Evolutionary conservation across 2,888 invertebrate species (phyloP).

Genomic region (Leistus spinibarbis): DNA sequence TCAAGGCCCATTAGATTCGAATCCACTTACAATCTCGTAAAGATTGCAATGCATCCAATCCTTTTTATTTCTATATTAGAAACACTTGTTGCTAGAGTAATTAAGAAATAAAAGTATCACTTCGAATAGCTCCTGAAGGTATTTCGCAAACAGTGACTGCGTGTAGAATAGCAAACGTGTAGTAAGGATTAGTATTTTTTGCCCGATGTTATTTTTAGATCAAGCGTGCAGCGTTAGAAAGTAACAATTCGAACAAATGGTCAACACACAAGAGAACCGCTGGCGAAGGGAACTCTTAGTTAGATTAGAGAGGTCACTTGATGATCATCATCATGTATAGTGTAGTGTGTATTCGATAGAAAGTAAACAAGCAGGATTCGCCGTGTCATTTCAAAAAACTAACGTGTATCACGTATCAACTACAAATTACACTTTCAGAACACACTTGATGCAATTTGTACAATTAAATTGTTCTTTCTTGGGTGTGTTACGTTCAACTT

Average conservation of each 20-base stretch:
- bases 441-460: neutral
- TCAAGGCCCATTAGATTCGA: too few species aligned
- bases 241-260: conserved; percentile 17
- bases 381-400: neutral
- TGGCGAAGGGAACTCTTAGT: conserved; percentile 13
- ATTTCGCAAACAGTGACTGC: neutral
- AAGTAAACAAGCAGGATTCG: neutral
- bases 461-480: neutral
- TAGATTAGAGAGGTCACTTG: neutral
- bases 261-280: too few species aligned
- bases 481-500: neutral
- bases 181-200: neutral
- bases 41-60: too few species aligned
- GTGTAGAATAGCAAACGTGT: neutral
- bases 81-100: neutral
- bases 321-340: neutral
- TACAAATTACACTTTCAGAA: neutral
- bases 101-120: neutral
- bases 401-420: too few species aligned
- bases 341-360: neutral
- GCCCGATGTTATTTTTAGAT: conserved; percentile 9
- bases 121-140: too few species aligned
- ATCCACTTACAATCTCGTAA: too few species aligned
- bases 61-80: too few species aligned
- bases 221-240: conserved; percentile 16